A percentile compares a stretch with the other conserved stretches of the same genome.
Evolutionary conservation across 2,888 invertebrate species (phyloP).

Genomic region (Arctia plantaginis): DNA sequence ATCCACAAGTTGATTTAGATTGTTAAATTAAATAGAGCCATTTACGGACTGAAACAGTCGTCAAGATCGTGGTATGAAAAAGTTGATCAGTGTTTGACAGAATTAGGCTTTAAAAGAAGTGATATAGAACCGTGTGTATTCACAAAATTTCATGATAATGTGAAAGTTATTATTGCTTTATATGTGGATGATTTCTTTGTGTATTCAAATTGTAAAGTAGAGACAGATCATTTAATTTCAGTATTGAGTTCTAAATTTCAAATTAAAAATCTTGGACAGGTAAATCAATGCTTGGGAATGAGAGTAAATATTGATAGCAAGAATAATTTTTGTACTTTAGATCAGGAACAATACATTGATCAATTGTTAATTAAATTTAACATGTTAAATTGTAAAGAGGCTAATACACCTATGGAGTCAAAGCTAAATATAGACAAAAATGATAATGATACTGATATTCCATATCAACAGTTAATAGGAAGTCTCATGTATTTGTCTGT

Average conservation of each 20-base stretch:
- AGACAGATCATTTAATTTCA: not conserved
- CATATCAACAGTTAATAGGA: too few relatives aligned
- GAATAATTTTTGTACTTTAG: too few relatives aligned
- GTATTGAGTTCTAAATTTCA: too few relatives aligned
- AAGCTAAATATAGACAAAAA: too few relatives aligned
- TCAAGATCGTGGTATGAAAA: not conserved
- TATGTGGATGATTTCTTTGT: conserved; percentile 4
- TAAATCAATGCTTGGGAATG: not conserved
- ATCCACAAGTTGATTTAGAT: not conserved
- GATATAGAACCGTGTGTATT: not conserved
- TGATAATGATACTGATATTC: too few relatives aligned
- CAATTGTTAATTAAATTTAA: too few relatives aligned
- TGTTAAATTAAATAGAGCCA: not conserved
- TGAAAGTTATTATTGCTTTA: not conserved
- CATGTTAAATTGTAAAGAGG: too few relatives aligned
- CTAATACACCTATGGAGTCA: too few relatives aligned
- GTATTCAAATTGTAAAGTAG: not conserved
- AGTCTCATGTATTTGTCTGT: too few relatives aligned
- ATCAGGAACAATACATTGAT: too few relatives aligned
- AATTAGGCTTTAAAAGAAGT: not conserved
- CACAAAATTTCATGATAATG: not conserved
- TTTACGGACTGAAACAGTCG: not conserved
- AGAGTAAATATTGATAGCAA: not conserved
- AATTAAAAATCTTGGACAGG: too few relatives aligned
- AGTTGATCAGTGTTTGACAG: not conserved